Base-by-base conservation (phyloP, 2,888 invertebrate species). In the Cataglyphis altisquamis region DNA sequence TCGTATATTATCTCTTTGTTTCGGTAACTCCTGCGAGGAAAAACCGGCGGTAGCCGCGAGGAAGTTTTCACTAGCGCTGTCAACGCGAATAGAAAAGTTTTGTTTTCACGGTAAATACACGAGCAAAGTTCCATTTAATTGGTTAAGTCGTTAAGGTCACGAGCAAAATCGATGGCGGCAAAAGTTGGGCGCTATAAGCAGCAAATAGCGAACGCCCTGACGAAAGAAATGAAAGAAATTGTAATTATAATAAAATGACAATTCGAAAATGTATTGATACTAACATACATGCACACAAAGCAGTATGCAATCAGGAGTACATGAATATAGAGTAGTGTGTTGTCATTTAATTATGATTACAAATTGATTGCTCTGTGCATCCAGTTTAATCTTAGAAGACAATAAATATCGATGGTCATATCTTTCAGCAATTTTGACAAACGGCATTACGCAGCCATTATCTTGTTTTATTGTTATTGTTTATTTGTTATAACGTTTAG, bases 91-190 rank as follows among this genome's bases (percentile, higher is more conserved):
- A 55, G 82, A 73, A 85, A 84, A 84, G 82, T 84, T 86, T 68
- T 63, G 80, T 77, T 68, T 67, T 62, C 80, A 81, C 70, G 64
- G 74, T 75, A 66, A 82, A 78, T 80, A 82, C 68, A 36, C 41
- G 70, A 60, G 45, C 70, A 21, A 84, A 88, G 77, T 87, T 85
- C 82, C 70, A 64, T 70, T 41, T 89, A 89, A 87, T 86, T 86
- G 87, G 84, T 80, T 72, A 63, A 75, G 88, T 87, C 82, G 85
- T 88, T 85, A 83, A 63, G 72, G 78, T 81, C 81, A 72, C 62
- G 81, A 81, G 63, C 62, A 81, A 84, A 84, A 86, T 74, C 63
- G 64, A 18, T 81, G 41, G 60, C n/a, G 52, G 21, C 66, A 36
- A 83, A 70, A 87, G 57, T 87, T 82, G 52, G 21, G 29, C 60